phyloP scores from a whole-genome alignment of 2,888 invertebrate species.

The Hirtodrosophila histrioides region DNA sequence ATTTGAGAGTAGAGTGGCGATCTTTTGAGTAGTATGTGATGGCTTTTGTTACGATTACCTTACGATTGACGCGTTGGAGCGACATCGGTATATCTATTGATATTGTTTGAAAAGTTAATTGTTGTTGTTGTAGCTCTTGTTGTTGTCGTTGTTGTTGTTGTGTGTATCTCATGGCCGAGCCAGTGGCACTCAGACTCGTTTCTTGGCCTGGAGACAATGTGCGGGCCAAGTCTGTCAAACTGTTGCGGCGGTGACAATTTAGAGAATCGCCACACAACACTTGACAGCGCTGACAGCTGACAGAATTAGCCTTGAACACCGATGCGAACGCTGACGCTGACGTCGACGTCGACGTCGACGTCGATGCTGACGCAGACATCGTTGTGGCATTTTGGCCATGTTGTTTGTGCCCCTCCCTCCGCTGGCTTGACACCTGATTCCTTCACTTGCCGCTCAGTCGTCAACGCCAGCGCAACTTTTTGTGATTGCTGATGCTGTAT shows the following conservation, averaged over 20 bases:
- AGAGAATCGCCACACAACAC: slow-evolving; percentile 59
- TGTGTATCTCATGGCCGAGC: slow-evolving; percentile 16
- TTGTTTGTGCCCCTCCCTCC: slow-evolving; percentile 19
- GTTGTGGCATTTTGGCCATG: slow-evolving; percentile 60
- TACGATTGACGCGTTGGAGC: slow-evolving; percentile 20
- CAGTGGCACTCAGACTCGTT: slow-evolving; percentile 16
- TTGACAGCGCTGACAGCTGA: slow-evolving; percentile 80
- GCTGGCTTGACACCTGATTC: slow-evolving; percentile 42
- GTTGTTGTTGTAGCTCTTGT: slow-evolving; percentile 2
- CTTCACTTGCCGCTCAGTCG: slow-evolving; percentile 29
- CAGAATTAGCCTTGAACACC: slow-evolving; percentile 81
- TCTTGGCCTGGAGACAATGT: not conserved
- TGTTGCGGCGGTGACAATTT: slow-evolving; percentile 69
- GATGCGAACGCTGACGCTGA: slow-evolving; percentile 19
- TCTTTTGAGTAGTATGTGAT: no score
- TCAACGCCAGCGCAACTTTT: slow-evolving; percentile 53
- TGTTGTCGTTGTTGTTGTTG: slow-evolving; percentile 17
- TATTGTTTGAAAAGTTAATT: slow-evolving; percentile 5
- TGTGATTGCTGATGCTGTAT: slow-evolving; percentile 28
- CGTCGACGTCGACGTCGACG: slow-evolving; percentile 7
- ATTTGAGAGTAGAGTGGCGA: no score
- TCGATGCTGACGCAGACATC: slow-evolving; percentile 11
- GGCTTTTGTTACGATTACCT: no score
- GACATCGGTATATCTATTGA: slow-evolving; percentile 12
- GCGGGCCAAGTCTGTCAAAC: slow-evolving; percentile 45